Evolutionary conservation across 2,888 invertebrate genomes (phyloP).

Genomic region (Caenorhabditis sp.): DNA sequence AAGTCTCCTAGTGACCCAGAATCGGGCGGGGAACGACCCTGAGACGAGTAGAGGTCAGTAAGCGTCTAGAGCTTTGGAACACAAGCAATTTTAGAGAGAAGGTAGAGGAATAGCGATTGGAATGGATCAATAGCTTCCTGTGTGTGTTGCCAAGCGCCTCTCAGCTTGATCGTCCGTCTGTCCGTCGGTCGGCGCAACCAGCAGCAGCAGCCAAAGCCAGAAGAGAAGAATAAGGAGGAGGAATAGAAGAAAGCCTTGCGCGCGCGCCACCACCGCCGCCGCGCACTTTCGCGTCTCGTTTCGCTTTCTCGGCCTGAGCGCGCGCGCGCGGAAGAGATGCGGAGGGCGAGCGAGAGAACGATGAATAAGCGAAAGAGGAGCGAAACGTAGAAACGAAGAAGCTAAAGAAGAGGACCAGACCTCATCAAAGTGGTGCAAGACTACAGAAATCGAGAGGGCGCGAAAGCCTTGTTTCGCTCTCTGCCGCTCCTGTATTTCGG

Average conservation of each 20-base stretch:
- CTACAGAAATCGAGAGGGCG: too few relatives aligned
- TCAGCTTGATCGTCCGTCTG: conserved; percentile 34
- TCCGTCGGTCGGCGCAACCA: conserved; percentile 28
- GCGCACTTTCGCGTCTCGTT: conserved; percentile 42
- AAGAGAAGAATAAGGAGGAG: neutral
- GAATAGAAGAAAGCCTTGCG: conserved; percentile 31
- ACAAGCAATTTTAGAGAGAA: too few relatives aligned
- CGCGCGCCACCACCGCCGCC: too few relatives aligned
- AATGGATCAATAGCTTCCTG: too few relatives aligned
- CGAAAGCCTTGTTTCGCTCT: too few relatives aligned
- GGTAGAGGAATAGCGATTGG: neutral
- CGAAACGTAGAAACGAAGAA: neutral
- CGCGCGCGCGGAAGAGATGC: conserved; percentile 19
- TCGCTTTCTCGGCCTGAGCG: conserved; percentile 35
- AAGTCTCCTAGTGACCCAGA: conserved; percentile 46
- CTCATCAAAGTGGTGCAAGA: too few relatives aligned
- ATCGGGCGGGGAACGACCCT: neutral
- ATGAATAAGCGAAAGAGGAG: conserved; percentile 45
- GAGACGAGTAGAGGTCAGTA: neutral
- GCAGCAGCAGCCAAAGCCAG: conserved; percentile 35
- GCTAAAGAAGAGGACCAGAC: too few relatives aligned
- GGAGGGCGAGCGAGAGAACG: conserved; percentile 23
- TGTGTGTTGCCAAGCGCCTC: too few relatives aligned
- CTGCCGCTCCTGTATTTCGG: too few relatives aligned
- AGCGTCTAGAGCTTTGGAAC: too few relatives aligned